Evolutionary conservation across 2,797 vertebrate species (phyloP), one percentile per base, ranked within the genome.

Genomic region (Aphelocoma californica): DNA sequence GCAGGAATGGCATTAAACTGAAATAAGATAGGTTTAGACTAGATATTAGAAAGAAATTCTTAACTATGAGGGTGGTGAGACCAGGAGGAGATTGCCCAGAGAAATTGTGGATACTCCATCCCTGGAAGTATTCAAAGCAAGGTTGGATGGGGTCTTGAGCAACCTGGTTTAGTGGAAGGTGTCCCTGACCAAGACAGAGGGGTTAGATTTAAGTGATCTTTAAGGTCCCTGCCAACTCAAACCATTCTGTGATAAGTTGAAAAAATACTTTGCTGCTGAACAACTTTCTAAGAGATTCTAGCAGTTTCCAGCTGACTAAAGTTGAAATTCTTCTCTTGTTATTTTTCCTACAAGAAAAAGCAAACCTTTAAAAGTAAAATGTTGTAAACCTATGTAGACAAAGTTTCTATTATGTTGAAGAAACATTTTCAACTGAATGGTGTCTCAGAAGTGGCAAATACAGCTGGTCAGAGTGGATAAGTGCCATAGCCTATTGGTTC

Each of bases 391-490:
- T 40, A 14, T 5, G 6, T 61, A 88, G 38, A 34, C 38, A 83
- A 77, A 78, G 28, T 74, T 65, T 88, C 79, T 58, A 14, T 91
- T 93, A 54, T 48, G 44, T 40, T 89, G 48, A 65, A 74, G 72
- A 91, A 66, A 61, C 32, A 16, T 82, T 89, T 88, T 69, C 75
- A 75, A 28, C 47, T 51, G 44, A 86, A 86, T 66, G 26, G 21
- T 15, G 24, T 78, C 48, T 85, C 61, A 64, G 67, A 89, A 51
- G 72, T 71, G 65, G 45, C 84, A 93, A 72, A 88, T 58, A 32
- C 14, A 65, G 58, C 92, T 94, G 92, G 91, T 94, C 94, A 96
- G 92, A 92, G 86, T n/a, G 81, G 92, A 91, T 96, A 89, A 93
- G 36, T 93, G 94, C 69, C 91, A 78, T 7, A 51, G n/a, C 61